Base-by-base conservation (phyloP, 2,888 invertebrate species). In the Nycteola revayana region DNA sequence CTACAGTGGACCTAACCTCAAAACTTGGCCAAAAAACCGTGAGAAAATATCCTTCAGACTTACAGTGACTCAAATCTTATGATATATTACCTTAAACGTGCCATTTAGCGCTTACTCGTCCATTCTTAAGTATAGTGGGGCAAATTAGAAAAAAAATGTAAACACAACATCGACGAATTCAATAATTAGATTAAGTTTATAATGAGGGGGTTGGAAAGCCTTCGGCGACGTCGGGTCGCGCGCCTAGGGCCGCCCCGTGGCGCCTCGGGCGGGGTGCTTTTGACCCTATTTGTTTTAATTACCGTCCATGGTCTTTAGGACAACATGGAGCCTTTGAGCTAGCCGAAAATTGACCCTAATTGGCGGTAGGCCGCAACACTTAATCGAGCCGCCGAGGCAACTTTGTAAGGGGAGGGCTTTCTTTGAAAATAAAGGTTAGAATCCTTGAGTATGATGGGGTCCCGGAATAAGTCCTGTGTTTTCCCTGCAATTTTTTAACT, bases 241-340 rank as follows among this genome's bases (percentile, higher is more conserved):
- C 54, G 70, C 62, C 65, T 30, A 49, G 35, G 45, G 50, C 75
- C 84, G 81, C 84, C 86, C 85, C 63, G 54, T 85, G 88, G 88
- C 88, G 88, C 88, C 88, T 78, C 68, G 42, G 75, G 87, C 85
- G 79, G 84, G 69, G 62, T 66, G 66, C 72, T 71, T 81, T 82
- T 79, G 85, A 84, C 83, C 88, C 84, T 86, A 86, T 88, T 88
- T 88, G 87, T 88, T 87, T 88, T 87, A 88, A 88, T 88, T 88
- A 86, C 85, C 73, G 59, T 57, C 71, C 77, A 80, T 79, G 76
- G 75, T 82, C 76, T 75, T 82, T 72, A 75, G 82, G 87, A 84
- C 82, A 80, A 76, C 79, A 76, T 62, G 64, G 48, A 43, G 59
- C 75, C 66, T 84, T 85, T 85, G 78, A 75, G 65, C 70, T 76